phyloP scores from a whole-genome alignment of 2,888 invertebrate genomes.

The Hirtodrosophila cameraria region DNA sequence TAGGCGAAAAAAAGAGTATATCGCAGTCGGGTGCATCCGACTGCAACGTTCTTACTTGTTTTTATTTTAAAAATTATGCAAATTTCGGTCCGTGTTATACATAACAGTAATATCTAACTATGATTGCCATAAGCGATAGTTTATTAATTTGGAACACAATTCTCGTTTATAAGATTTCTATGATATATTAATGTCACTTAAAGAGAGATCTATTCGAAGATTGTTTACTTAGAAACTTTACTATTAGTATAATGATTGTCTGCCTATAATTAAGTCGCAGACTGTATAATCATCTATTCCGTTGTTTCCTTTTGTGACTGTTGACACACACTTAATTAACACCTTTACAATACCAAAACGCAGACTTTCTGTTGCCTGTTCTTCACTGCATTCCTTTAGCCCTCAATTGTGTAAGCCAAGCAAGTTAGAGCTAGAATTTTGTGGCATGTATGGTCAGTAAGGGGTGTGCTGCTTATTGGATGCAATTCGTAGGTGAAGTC shows the following conservation, averaged over 20 bases:
- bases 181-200: too few species aligned
- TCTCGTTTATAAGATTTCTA: too few species aligned
- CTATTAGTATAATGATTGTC: neutral
- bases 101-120: too few species aligned
- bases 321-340: neutral
- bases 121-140: neutral
- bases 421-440: constrained; percentile 10
- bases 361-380: neutral
- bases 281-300: neutral
- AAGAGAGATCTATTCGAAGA: too few species aligned
- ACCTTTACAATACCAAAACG: neutral
- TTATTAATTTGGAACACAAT: too few species aligned
- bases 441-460: neutral
- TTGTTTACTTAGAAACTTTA: neutral
- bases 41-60: too few species aligned
- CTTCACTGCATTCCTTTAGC: constrained; percentile 2
- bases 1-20: too few species aligned
- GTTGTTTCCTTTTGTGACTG: neutral
- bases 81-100: too few species aligned
- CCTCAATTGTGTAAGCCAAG: constrained; percentile 8
- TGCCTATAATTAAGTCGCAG: constrained; percentile 2
- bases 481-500: constrained; percentile 78
- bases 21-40: too few species aligned
- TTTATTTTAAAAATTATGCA: too few species aligned
- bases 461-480: constrained; percentile 51